Base-by-base conservation (phyloP, 2,888 invertebrate genomes). In the Poecilobothrus nobilitatus region DNA sequence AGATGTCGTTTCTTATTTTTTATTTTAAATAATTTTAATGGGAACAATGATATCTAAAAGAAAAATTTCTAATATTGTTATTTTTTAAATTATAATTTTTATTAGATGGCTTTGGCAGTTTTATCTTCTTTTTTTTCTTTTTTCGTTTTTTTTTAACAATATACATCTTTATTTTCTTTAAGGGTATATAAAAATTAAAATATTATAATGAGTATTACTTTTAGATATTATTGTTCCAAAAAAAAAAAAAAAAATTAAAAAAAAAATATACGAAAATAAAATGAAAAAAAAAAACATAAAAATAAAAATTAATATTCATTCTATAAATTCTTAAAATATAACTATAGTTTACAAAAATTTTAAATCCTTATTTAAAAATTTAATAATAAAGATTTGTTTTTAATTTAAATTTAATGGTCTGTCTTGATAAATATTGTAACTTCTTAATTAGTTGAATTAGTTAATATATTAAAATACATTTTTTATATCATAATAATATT, bases 41-140 rank as follows among this genome's bases (percentile, higher is more conserved):
- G 64, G 65, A 68, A 65, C 67, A 33, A 66, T 67, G 20, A 53
- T 53, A 53, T 53, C 21, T 70, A 22, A 44, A 69, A 69, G 68
- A 66, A 69, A 68, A 64, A 67, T 65, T 68, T 71, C 70, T 69
- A 65, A 67, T 70, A 64, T 69, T 63, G 21, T 67, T 66, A 66
- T 69, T 67, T 41, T n/a, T 21, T 62, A 68, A 67, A 27, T 66
- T 22, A 65, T 66, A 68, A 71, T 70, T 66, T 72, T 68, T 66
- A 63, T 64, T 63, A 67, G 53, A 53, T 53, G 53, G 53, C 74
- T 75, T 76, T 76, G 77, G 77, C 76, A 78, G 76, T 78, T 75
- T 73, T 70, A 69, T 68, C 73, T 67, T 68, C 70, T 1, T 37
- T 37, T 8, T 37, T 34, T 34, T 7, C 8, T 34, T 34, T 37